Evolutionary conservation across 2,797 vertebrate genomes (phyloP), one percentile per base, ranked within the genome.

Genomic region (Gymnoscopelus braueri): DNA sequence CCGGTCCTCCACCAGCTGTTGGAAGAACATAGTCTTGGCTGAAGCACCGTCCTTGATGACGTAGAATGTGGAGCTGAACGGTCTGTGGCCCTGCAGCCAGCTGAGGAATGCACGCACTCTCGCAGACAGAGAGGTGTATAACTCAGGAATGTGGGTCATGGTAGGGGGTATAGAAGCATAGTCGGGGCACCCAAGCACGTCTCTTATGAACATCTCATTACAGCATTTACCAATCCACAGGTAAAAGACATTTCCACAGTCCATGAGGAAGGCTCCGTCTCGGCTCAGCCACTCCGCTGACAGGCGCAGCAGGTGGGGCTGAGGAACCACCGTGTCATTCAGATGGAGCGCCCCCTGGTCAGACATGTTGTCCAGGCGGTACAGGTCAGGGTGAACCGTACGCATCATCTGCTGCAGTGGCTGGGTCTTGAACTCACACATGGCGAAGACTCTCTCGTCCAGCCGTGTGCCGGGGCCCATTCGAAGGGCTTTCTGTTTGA

Each of bases 371-470:
- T 99, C 98, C 89, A 99, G 93, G 65, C 97, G 93, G 89, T 98
- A 99, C 64, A 99, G 89, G 84, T 96, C 96, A 0, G 98, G 97
- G 79, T 99, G 95, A 74, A 98, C 93, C 92, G 96, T 94, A 12
- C 93, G 94, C 95, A 98, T 98, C 60, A 98, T 89, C 77, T 97
- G 95, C 89, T 94, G 91, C 63, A 98, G 92, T 1, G 98, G 98
- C 87, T 97, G 96, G 73, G 93, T 95, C 93, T 99, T 99, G 67
- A 99, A 97, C 91, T 99, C 96, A 47, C 97, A 99, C 98, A 99
- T 99, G 63, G 96, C 95, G 52, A 95, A 98, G 3, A 98, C 94
- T 0, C 98, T 95, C 80, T 98, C 97, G 71, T 99, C 98, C 87
- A 99, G 90, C 29, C 96, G 95, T 0, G 96, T 98, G 81, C 96